Base-by-base conservation (phyloP, 2,113 vertebrate species). In the Hipposideros armiger region DNA sequence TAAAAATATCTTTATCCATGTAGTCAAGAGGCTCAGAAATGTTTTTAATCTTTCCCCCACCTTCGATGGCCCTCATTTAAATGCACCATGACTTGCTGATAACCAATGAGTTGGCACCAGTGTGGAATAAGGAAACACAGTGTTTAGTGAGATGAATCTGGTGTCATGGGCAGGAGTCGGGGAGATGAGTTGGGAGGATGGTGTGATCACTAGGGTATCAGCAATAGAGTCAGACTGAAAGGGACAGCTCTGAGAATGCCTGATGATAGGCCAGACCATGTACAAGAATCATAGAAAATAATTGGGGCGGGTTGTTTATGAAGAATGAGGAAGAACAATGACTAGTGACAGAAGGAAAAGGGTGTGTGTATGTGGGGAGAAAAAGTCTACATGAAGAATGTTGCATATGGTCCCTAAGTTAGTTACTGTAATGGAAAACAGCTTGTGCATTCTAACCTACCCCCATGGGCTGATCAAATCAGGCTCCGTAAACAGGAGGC, bases 241-340 rank as follows among this genome's bases (percentile, higher is more conserved):
- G 22, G 1, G 0, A n/a, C 5, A 32, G 30, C 15, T 73, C 8
- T 4, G 22, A 47, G 2, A 6, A 36, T 54, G 24, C 14, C 24
- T 32, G 4, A 19, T 32, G 4, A 19, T 1, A 42, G 30, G 17
- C 32, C 24, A 82, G 54, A 56, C 2, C 3, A 2, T 20, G 10
- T 24, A 11, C 50, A 69, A 77, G 30, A 93, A 67, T n/a, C 19
- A 16, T 8, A 30, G 26, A 36, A 16, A 86, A n/a, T 83, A 58
- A 58, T 0, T 19, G 13, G 47, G 45, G 30, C 11, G 2, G 7
- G 3, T 14, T 50, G 50, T 62, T 60, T 36, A 50, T 20, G 60
- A 87, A 58, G 36, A 30, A 30, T 16, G 45, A 74, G n/a, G 72
- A 66, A 40, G 64, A 17, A 66, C 26, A 28, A 32, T 47, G 81